Conservation (phyloP, 2,888 invertebrate genomes). For the Bhutanitis thaidina region DNA sequence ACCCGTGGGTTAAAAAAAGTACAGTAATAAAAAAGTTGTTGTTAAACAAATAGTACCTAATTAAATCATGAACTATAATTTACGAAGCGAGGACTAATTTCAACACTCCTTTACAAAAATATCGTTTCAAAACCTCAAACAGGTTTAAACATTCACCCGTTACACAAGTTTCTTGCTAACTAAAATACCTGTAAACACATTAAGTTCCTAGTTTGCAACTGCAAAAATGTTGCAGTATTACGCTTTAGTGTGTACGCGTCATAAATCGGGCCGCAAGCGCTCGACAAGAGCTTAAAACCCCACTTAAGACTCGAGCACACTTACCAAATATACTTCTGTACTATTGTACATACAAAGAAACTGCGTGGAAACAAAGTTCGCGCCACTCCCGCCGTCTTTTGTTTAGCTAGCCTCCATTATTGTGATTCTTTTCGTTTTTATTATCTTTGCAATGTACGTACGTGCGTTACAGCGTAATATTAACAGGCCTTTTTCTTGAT, state of each 20-base stretch:
- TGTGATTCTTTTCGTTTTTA: not conserved
- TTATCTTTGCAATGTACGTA: not conserved
- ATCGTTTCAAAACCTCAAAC: not conserved
- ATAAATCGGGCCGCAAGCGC: conserved; percentile 20
- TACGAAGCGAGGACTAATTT: no score
- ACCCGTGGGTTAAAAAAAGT: no score
- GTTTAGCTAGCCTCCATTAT: conserved; percentile 6
- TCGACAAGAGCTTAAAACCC: conserved; percentile 21
- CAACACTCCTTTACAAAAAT: not conserved
- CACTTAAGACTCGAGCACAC: conserved; percentile 23
- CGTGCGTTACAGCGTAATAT: not conserved
- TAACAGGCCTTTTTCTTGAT: not conserved
- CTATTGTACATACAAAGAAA: conserved; percentile 21
- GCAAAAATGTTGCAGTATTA: conserved; percentile 18
- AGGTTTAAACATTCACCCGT: conserved; percentile 1
- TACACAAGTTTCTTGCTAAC: conserved; percentile 9
- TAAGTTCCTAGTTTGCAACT: conserved; percentile 12
- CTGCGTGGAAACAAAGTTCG: conserved; percentile 17
- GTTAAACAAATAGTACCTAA: no score
- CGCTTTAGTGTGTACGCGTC: conserved; percentile 14
- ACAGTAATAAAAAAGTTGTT: no score
- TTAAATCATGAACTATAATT: no score
- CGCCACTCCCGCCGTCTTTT: conserved; percentile 18
- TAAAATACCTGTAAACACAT: conserved; percentile 15
- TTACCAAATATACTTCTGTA: conserved; percentile 20